Percentiles rank a stretch among this genome's conserved stretches.
Evolutionary conservation across 30 jellyfish, hydroid and myxozoan species (phyloP).

Genomic region (Pseudorhiza aurosa): DNA sequence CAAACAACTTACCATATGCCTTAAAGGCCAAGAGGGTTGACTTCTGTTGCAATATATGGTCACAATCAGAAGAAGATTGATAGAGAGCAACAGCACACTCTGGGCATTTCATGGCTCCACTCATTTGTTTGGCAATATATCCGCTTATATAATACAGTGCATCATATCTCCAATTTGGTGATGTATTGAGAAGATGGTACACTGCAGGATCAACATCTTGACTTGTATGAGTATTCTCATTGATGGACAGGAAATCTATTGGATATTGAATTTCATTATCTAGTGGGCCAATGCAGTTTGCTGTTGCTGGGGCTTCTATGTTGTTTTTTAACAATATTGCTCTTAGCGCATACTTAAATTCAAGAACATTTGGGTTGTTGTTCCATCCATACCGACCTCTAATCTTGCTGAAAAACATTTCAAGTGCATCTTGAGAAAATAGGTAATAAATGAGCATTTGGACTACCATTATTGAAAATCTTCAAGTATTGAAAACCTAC

Average conservation of each 20-base stretch:
- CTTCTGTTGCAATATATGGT: background rate
- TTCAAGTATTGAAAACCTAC: too few relatives aligned
- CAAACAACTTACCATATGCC: constrained; percentile 40
- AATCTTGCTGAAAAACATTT: constrained; percentile 46
- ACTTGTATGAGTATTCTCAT: too few relatives aligned
- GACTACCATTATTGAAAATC: too few relatives aligned
- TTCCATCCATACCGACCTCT: constrained; percentile 64
- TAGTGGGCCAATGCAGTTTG: constrained; percentile 1
- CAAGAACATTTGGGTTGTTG: constrained; percentile 44
- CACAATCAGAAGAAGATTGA: background rate
- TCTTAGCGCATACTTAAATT: constrained; percentile 47
- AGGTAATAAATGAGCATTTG: too few relatives aligned
- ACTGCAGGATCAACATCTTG: constrained; percentile 2
- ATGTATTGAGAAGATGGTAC: background rate
- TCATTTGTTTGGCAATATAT: constrained; percentile 20
- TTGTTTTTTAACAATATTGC: constrained; percentile 25
- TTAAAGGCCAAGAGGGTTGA: constrained; percentile 27
- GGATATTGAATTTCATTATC: background rate
- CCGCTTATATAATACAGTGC: constrained; percentile 33
- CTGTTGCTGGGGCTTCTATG: constrained; percentile 29
- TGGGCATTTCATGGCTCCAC: constrained; percentile 13
- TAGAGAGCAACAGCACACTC: constrained; percentile 50
- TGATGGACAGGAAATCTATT: too few relatives aligned
- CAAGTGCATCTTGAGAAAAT: constrained; percentile 35
- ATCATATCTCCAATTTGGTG: constrained; percentile 7